Conservation (phyloP, 2,888 invertebrate genomes). For the Andricus quercusramuli region DNA sequence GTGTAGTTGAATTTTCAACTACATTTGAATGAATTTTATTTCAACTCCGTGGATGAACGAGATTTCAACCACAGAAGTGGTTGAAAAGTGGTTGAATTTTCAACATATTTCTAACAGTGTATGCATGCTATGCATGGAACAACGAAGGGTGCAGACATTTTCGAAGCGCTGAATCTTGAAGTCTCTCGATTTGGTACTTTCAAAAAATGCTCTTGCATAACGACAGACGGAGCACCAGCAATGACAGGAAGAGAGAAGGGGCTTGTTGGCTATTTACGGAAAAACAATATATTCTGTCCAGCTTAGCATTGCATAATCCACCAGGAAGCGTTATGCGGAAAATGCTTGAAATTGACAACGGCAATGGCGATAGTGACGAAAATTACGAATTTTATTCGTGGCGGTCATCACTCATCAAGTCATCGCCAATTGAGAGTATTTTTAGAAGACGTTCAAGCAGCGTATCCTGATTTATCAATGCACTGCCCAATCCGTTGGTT, state of each 20-base stretch:
- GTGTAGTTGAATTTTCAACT: no score
- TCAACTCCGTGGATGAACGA: no score
- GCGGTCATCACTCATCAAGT: neutral
- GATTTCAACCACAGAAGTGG: no score
- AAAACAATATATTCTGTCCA: constrained; percentile 44
- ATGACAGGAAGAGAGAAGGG: constrained; percentile 35
- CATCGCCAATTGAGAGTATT: constrained; percentile 19
- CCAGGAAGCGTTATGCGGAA: constrained; percentile 42
- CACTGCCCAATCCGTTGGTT: constrained; percentile 41
- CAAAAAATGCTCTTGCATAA: constrained; percentile 35
- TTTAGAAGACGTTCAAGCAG: constrained; percentile 41
- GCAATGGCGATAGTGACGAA: constrained; percentile 15
- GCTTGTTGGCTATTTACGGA: constrained; percentile 36
- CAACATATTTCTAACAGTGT: no score
- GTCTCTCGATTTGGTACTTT: constrained; percentile 8
- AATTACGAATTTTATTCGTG: constrained; percentile 42
- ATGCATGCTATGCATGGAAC: neutral
- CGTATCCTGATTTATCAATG: constrained; percentile 37
- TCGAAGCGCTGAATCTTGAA: neutral
- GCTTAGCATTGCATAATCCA: constrained; percentile 45
- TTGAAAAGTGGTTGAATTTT: no score
- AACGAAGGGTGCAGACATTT: no score
- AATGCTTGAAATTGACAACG: constrained; percentile 8
- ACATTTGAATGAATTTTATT: no score
- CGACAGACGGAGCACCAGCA: constrained; percentile 41